A percentile compares a stretch with the other conserved stretches of the same genome.
Conservation (phyloP, 64 coral and sea anemone species). For the Pocillopora verrucosa region DNA sequence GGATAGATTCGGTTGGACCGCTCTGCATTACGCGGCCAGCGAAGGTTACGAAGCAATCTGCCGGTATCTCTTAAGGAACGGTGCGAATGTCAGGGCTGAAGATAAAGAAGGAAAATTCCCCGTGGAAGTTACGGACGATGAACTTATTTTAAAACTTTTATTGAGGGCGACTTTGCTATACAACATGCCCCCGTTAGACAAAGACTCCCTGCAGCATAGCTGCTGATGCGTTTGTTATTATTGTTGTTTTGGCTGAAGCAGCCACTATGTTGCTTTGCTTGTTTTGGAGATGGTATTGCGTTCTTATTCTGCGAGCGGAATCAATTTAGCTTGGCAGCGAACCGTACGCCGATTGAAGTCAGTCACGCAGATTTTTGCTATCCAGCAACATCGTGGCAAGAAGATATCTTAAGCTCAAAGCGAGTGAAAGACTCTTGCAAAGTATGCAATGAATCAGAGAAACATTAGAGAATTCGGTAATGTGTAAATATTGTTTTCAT, state of each 20-base stretch:
- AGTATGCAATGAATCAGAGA: background rate
- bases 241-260: background rate
- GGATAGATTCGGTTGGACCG: slow-evolving; percentile 78
- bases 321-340: background rate
- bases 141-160: slow-evolving; percentile 77
- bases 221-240: background rate
- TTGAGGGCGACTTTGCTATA: slow-evolving; percentile 75
- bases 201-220: slow-evolving; percentile 43
- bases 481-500: slow-evolving; percentile 43
- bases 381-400: no score
- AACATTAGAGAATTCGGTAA: background rate
- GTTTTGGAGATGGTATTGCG: background rate
- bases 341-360: background rate
- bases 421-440: background rate
- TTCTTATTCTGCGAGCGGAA: background rate
- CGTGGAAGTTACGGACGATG: slow-evolving; percentile 90
- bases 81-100: slow-evolving; percentile 72
- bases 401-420: no score
- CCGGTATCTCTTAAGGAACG: slow-evolving; percentile 71
- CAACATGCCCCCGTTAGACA: slow-evolving; percentile 62
- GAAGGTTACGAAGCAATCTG: slow-evolving; percentile 92
- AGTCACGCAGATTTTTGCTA: background rate
- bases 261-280: background rate
- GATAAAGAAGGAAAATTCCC: slow-evolving; percentile 86
- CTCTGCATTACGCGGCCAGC: slow-evolving; percentile 90